Percentiles rank a stretch among this genome's conserved stretches.
phyloP scores from a whole-genome alignment of 2,113 vertebrate species.

The Leptodactylus fuscus region DNA sequence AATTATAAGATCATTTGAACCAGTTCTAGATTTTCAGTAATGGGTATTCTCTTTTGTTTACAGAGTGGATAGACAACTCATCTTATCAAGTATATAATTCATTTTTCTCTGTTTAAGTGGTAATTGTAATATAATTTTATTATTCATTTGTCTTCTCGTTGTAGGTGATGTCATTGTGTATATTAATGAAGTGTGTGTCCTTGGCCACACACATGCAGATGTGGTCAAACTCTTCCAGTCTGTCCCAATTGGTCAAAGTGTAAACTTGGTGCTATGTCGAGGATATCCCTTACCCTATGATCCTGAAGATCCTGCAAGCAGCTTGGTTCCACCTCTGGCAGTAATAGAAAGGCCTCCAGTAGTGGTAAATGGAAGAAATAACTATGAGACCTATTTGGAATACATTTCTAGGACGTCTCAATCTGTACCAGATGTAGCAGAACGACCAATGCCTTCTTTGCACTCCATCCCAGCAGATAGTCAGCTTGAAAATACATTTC shows the following conservation, averaged over 20 bases:
- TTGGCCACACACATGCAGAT: conserved; percentile 97
- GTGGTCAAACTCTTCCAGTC: conserved; percentile 99
- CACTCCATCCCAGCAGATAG: conserved; percentile 87
- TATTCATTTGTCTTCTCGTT: conserved; percentile 69
- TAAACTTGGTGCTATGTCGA: conserved; percentile 93
- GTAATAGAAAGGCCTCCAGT: conserved; percentile 93
- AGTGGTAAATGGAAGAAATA: conserved; percentile 91
- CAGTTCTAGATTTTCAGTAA: conserved; percentile 64
- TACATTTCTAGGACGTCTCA: conserved; percentile 94
- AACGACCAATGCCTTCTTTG: conserved; percentile 83
- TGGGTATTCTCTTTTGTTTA: conserved; percentile 64
- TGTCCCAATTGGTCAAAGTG: conserved; percentile 95
- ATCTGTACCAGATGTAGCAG: conserved; percentile 86
- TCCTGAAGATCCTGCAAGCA: conserved; percentile 89
- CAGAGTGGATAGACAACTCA: conserved; percentile 51
- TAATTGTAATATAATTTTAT: conserved; percentile 72
- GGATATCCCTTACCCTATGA: conserved; percentile 97
- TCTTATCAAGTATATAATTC: conserved; percentile 63
- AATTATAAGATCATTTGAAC: conserved; percentile 58
- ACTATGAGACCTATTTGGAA: conserved; percentile 97
- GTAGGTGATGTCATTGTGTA: conserved; percentile 98
- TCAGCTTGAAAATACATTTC: conserved; percentile 90
- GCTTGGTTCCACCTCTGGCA: conserved; percentile 90
- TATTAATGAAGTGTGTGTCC: conserved; percentile 97
- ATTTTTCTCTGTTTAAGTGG: conserved; percentile 49